Percentiles rank a stretch among this genome's conserved stretches.
Evolutionary conservation across 2,888 invertebrate genomes (phyloP).

Genomic region (Ophion ventricosus): DNA sequence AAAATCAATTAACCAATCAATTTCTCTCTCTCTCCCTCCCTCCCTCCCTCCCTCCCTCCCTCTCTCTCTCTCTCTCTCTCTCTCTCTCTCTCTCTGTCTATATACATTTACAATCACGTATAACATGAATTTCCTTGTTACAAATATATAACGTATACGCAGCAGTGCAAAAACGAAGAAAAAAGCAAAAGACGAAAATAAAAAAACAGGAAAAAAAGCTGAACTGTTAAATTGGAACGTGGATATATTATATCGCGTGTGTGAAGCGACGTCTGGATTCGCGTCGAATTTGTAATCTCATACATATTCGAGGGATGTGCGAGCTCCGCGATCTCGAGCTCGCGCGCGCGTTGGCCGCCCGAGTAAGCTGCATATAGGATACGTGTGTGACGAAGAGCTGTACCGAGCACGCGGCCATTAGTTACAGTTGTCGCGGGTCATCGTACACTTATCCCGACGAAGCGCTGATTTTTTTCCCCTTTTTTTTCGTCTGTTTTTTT

Average conservation of each 20-base stretch:
- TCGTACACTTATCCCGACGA: constrained; percentile 60
- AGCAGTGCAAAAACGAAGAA: not conserved
- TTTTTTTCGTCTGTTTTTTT: not conserved
- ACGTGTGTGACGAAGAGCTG: constrained; percentile 49
- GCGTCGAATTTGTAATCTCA: constrained; percentile 67
- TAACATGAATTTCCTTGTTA: not conserved
- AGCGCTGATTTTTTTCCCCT: constrained; percentile 48
- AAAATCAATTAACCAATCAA: too few species aligned
- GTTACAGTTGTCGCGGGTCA: constrained; percentile 65
- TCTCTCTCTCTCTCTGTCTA: too few species aligned
- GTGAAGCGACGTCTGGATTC: constrained; percentile 64
- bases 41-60: too few species aligned
- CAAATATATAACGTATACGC: not conserved
- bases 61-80: too few species aligned
- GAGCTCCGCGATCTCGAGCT: constrained; percentile 38
- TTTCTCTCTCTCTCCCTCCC: too few species aligned
- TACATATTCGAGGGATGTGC: constrained; percentile 61
- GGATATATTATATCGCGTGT: constrained; percentile 64
- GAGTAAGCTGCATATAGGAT: constrained; percentile 35
- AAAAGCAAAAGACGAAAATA: not conserved
- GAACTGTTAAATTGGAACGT: constrained; percentile 40
- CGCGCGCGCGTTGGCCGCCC: constrained; percentile 25
- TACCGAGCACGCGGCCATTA: constrained; percentile 62
- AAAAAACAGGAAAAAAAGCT: constrained; percentile 7
- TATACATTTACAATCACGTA: constrained; percentile 22